Percentiles rank a stretch among this genome's conserved stretches.
phyloP scores from a whole-genome alignment of 2,888 invertebrate species.

The Nasonovia ribisnigri region DNA sequence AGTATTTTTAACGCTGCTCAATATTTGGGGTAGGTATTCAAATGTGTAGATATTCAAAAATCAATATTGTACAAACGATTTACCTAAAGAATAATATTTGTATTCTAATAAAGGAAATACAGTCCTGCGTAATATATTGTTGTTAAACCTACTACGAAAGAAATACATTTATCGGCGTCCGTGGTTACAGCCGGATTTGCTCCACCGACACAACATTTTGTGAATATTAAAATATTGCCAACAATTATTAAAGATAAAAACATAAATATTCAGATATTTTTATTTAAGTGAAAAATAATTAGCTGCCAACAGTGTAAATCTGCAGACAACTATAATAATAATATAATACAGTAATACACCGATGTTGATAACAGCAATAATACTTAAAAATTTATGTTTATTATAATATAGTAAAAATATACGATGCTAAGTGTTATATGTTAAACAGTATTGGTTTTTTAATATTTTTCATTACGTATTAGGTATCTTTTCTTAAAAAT shows the following conservation, averaged over 20 bases:
- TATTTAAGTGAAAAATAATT: neutral
- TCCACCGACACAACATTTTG: neutral
- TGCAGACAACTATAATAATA: neutral
- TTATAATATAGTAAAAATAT: neutral
- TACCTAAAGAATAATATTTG: neutral
- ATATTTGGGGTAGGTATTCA: neutral
- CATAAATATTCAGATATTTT: neutral
- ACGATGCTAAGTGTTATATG: neutral
- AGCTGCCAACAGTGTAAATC: neutral
- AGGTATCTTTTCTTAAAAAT: neutral
- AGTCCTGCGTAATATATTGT: neutral
- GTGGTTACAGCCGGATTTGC: neutral
- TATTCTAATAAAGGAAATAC: neutral
- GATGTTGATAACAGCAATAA: neutral
- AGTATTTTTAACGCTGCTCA: neutral
- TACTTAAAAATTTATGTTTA: neutral
- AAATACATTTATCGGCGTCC: neutral
- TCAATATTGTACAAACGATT: neutral
- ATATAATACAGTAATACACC: neutral
- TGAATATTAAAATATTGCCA: neutral
- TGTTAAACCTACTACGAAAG: neutral
- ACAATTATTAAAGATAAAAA: neutral
- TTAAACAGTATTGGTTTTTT: neutral
- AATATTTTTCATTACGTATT: neutral
- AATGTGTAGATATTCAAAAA: neutral